Conservation (phyloP, 2,113 vertebrate genomes). For the Nicator chloris region DNA sequence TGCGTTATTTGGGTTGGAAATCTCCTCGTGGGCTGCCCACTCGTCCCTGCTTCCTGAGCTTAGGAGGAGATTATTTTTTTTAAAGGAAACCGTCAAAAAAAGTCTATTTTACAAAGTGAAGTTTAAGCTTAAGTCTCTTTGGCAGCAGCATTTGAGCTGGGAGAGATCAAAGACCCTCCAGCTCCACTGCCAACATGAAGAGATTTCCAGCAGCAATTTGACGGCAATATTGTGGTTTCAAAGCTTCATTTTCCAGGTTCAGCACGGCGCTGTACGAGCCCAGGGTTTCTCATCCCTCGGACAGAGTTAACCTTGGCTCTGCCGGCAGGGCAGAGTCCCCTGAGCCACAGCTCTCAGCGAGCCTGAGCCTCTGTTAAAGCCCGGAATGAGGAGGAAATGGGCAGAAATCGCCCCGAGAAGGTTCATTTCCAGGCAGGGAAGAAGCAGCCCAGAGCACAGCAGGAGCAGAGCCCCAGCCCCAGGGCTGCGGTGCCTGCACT, state of each 20-base stretch:
- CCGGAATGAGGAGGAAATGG: accelerated
- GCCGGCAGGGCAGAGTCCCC: background rate
- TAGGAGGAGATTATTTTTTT: conserved; percentile 39
- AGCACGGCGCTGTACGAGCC: accelerated
- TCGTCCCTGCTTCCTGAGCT: background rate
- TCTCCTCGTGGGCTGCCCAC: background rate
- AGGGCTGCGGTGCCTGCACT: accelerated
- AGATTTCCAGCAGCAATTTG: conserved; percentile 1
- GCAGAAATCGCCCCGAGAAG: background rate
- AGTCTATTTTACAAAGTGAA: conserved; percentile 42
- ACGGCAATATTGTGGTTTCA: background rate
- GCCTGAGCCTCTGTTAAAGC: background rate
- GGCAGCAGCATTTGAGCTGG: conserved; percentile 36
- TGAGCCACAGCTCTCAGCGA: background rate
- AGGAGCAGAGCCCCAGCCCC: background rate
- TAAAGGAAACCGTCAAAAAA: conserved; percentile 20
- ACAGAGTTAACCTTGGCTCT: background rate
- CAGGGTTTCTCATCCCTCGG: background rate
- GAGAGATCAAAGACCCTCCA: conserved; percentile 48
- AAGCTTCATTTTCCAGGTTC: background rate
- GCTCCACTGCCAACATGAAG: background rate
- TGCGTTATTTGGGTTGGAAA: background rate
- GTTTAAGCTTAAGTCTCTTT: conserved; percentile 43
- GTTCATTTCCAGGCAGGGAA: background rate
- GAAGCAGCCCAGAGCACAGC: accelerated